A percentile compares a stretch with the other conserved stretches of the same genome.
These are phyloP conservation scores for Halichondria panicea DNA, from an alignment of 37 sponge, comb jelly and placozoan species.

Conservation along the genomic window DNA sequence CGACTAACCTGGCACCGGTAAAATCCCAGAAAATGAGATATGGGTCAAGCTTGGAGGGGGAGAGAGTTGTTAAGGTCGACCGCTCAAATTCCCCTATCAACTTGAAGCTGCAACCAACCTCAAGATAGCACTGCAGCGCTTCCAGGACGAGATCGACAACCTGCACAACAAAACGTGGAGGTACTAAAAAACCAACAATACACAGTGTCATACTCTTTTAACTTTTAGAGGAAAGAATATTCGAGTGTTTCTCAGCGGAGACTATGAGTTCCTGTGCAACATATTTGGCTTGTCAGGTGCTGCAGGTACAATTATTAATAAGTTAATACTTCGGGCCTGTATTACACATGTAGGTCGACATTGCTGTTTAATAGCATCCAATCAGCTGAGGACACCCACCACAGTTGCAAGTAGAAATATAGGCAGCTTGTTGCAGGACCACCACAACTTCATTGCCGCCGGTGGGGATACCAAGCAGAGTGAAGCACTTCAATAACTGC, in stretches of 20 bases:
- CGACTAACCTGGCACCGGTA: constrained; percentile 33
- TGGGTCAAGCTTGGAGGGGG: constrained; percentile 63
- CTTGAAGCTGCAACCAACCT: constrained; percentile 36
- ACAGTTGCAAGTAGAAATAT: neutral
- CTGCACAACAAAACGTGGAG: constrained; percentile 16
- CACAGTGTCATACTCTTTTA: too few species aligned
- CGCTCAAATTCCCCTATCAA: constrained; percentile 29
- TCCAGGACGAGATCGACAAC: neutral
- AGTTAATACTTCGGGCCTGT: too few species aligned
- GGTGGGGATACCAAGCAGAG: constrained; percentile 11
- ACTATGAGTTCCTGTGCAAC: constrained; percentile 28
- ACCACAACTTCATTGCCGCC: neutral
- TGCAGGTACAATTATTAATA: constrained; percentile 12
- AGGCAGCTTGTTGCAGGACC: neutral
- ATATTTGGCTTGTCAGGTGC: constrained; percentile 42
- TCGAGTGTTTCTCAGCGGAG: constrained; percentile 32
- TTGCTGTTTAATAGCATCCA: constrained; percentile 52
- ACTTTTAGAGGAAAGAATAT: constrained; percentile 23
- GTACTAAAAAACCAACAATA: too few species aligned
- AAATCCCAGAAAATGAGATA: constrained; percentile 38
- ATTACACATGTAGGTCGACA: constrained; percentile 32
- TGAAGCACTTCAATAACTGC: constrained; percentile 6
- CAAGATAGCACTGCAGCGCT: constrained; percentile 18
- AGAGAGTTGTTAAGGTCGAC: constrained; percentile 33
- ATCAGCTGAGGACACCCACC: too few species aligned